Evolutionary conservation across 2,888 invertebrate genomes (phyloP).

Genomic region (Galeopsomyia nigrocyanea): DNA sequence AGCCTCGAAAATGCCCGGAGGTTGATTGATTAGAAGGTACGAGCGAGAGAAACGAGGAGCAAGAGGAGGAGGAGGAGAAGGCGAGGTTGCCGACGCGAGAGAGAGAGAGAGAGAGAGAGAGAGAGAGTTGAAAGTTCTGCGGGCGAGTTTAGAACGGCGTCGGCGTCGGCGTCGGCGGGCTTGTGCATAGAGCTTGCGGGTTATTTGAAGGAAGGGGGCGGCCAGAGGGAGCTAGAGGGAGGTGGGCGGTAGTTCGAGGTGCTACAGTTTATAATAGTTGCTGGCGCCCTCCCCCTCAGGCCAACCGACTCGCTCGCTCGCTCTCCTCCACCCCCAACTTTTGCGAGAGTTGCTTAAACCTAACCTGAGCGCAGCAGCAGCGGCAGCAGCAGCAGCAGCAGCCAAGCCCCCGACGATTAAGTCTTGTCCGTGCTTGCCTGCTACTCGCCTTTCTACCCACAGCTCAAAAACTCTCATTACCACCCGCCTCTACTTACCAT

Average conservation of each 20-base stretch:
- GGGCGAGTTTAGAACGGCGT: conserved; percentile 18
- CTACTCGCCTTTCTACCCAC: too few relatives aligned
- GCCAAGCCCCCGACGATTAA: conserved; percentile 52
- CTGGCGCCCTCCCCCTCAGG: conserved; percentile 61
- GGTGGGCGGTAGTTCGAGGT: conserved; percentile 67
- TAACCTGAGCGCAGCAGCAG: conserved; percentile 58
- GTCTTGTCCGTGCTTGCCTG: conserved; percentile 51
- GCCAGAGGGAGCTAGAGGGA: conserved; percentile 59
- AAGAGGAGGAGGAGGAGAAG: conserved; percentile 35
- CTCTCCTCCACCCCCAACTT: conserved; percentile 60
- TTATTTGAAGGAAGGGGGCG: conserved; percentile 54
- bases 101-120: too few relatives aligned
- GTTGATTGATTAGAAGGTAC: conserved; percentile 69
- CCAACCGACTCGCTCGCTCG: conserved; percentile 56
- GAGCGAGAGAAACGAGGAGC: conserved; percentile 41
- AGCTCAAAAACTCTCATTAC: too few relatives aligned
- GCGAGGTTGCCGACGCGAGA: conserved; percentile 34
- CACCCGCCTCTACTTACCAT: too few relatives aligned
- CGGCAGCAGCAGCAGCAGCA: neutral
- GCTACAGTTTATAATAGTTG: conserved; percentile 70
- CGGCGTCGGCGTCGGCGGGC: conserved; percentile 44
- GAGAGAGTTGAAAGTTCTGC: conserved; percentile 16
- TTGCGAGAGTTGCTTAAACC: conserved; percentile 68
- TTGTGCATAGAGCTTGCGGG: conserved; percentile 42
- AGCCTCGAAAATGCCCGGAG: conserved; percentile 63